These are phyloP conservation scores for Heterodera carotae DNA, from an alignment of 1,140 invertebrate species.

Conservation along the genomic window DNA sequence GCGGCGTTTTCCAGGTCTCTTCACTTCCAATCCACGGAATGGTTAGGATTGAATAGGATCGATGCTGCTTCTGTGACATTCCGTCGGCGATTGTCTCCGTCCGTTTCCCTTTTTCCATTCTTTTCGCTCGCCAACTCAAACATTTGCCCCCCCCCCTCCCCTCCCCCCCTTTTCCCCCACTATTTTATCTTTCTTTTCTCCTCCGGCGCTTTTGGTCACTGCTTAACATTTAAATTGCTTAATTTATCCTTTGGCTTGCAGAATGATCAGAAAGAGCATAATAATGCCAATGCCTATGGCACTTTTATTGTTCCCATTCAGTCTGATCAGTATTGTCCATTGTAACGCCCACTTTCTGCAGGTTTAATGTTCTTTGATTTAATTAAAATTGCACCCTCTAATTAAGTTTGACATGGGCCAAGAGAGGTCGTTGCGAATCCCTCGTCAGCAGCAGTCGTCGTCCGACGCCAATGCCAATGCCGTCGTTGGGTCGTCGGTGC, in stretches of 20 bases:
- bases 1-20: slow-evolving; percentile 1
- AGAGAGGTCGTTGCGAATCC: slow-evolving; percentile 12
- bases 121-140: neutral
- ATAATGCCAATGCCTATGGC: neutral
- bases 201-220: neutral
- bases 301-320: neutral
- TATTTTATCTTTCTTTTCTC: neutral
- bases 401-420: slow-evolving; percentile 20
- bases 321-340: neutral
- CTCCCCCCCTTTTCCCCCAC: neutral
- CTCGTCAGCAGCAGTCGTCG: slow-evolving; percentile 19
- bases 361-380: neutral
- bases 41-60: neutral
- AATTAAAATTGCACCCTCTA: too few relatives aligned
- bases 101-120: too few relatives aligned
- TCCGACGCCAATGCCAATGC: neutral
- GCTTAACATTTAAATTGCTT: neutral
- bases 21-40: neutral
- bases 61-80: neutral
- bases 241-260: neutral
- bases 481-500: neutral
- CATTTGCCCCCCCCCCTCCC: neutral
- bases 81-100: neutral
- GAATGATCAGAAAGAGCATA: neutral
- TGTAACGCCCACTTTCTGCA: neutral